These are phyloP conservation scores for Thereva nobilitata DNA, from an alignment of 2,888 invertebrate species.

Conservation along the genomic window DNA sequence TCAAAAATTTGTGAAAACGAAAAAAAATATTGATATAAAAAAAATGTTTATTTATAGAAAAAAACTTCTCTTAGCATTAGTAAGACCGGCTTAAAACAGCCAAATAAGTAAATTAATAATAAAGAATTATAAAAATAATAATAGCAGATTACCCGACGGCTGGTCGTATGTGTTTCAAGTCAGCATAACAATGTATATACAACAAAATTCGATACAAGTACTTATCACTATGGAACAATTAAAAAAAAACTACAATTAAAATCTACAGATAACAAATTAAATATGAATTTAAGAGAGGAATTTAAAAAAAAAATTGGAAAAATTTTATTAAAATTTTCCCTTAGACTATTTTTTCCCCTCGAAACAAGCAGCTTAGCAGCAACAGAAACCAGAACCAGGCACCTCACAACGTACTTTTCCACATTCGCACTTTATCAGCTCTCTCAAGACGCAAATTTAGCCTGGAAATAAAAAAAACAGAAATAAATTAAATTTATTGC, in stretches of 20 bases:
- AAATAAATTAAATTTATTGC: constrained; percentile 20
- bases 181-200: not conserved
- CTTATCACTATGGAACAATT: too few relatives aligned
- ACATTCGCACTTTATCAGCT: constrained; percentile 14
- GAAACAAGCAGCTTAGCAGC: too few relatives aligned
- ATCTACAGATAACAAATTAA: too few relatives aligned
- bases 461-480: constrained; percentile 16
- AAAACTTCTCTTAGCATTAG: too few relatives aligned
- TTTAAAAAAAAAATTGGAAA: too few relatives aligned
- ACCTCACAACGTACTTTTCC: constrained; percentile 2
- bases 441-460: constrained; percentile 13
- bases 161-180: constrained; percentile 9
- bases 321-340: too few relatives aligned
- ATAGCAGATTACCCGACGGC: not conserved
- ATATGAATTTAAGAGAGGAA: too few relatives aligned
- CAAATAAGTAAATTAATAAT: constrained; percentile 12
- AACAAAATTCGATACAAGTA: too few relatives aligned
- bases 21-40: not conserved
- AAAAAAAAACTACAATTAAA: too few relatives aligned
- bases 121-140: constrained; percentile 1
- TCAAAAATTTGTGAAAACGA: not conserved
- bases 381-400: too few relatives aligned
- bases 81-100: constrained; percentile 28
- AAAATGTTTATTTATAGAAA: too few relatives aligned
- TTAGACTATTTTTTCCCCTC: too few relatives aligned